Evolutionary conservation across 2,113 vertebrate species (phyloP).

Genomic region (Ceratotherium simum): DNA sequence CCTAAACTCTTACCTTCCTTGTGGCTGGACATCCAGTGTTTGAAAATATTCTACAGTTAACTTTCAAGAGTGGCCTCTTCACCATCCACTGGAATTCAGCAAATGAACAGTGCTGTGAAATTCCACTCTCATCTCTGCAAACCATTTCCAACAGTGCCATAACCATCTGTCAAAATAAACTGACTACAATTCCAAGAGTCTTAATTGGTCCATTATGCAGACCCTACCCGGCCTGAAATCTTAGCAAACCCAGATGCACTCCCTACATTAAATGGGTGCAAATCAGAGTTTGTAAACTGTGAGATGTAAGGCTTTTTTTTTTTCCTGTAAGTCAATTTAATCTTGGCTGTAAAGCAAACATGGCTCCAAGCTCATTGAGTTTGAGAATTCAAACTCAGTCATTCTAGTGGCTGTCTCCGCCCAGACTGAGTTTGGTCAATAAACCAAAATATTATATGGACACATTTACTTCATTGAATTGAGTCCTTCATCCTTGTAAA

Average conservation of each 20-base stretch:
- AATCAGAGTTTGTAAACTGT: conserved; percentile 16
- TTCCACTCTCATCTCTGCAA: not conserved
- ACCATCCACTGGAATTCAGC: not conserved
- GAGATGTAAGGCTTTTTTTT: not conserved
- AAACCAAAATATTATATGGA: not conserved
- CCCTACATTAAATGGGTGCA: not conserved
- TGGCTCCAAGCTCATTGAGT: not conserved
- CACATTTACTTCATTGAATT: not conserved
- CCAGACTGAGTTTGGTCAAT: not conserved
- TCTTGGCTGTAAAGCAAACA: not conserved
- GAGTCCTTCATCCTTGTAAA: not conserved
- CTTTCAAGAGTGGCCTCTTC: not conserved
- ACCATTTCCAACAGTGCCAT: not conserved
- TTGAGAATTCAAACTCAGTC: not conserved
- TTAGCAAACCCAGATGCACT: not conserved
- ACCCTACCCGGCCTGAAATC: not conserved
- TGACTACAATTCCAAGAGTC: conserved; percentile 1
- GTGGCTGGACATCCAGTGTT: not conserved
- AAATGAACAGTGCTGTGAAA: not conserved
- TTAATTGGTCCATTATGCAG: not conserved
- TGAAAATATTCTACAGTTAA: not conserved
- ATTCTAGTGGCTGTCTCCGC: not conserved
- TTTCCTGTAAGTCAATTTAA: not conserved
- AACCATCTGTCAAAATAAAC: conserved; percentile 56
- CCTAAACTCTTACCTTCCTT: not conserved